phyloP scores from a whole-genome alignment of 2,797 vertebrate species.

The Phataginus tetradactyla region DNA sequence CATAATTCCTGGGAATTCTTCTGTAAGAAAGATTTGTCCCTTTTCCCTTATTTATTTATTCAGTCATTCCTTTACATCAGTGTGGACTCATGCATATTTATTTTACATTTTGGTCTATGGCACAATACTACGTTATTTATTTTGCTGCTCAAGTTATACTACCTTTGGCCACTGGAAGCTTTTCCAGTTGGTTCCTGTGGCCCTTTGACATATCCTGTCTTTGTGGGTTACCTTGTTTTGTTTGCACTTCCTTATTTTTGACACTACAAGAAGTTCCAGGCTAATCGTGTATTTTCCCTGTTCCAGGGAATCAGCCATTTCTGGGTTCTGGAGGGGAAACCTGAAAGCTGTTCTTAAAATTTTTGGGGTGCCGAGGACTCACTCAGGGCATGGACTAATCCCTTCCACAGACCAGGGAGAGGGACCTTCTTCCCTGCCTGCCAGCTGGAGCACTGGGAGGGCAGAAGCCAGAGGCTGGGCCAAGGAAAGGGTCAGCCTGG shows the following conservation, averaged over 20 bases:
- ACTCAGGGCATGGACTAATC: not conserved
- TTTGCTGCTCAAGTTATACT: not conserved
- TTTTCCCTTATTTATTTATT: not conserved
- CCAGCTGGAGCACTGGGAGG: not conserved
- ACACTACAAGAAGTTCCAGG: not conserved
- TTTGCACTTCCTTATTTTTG: not conserved
- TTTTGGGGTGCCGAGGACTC: not conserved
- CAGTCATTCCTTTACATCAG: not conserved
- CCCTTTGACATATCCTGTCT: not conserved
- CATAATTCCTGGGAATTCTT: not conserved
- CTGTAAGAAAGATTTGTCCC: not conserved
- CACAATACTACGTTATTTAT: not conserved
- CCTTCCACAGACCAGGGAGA: not conserved
- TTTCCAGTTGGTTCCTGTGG: not conserved
- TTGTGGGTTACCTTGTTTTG: not conserved
- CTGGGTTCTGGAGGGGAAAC: not conserved
- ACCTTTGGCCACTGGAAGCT: not conserved
- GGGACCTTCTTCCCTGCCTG: not conserved
- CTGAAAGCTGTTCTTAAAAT: not conserved
- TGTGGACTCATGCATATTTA: not conserved
- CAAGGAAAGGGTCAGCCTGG: fast-evolving
- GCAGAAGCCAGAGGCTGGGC: not conserved
- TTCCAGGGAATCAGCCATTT: not conserved
- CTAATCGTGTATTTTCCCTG: not conserved
- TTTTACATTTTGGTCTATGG: not conserved